phyloP scores from a whole-genome alignment of 1,140 invertebrate species.

The Oedothorax gibbosus region DNA sequence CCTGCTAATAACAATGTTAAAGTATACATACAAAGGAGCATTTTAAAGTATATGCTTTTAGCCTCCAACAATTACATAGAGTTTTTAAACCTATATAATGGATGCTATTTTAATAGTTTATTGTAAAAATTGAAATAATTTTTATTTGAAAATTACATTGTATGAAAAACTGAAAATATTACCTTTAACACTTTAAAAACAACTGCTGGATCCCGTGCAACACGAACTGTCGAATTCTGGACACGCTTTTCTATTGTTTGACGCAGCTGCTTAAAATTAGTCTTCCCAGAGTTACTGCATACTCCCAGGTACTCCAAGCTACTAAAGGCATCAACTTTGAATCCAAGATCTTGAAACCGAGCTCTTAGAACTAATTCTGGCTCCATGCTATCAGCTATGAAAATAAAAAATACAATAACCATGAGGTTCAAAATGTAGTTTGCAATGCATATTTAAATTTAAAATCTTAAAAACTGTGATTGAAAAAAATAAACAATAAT shows the following conservation, averaged over 20 bases:
- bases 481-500: no score
- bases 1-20: no score
- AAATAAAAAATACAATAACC: slow-evolving; percentile 19
- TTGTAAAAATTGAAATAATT: no score
- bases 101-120: no score
- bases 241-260: slow-evolving; percentile 73
- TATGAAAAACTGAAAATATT: slow-evolving; percentile 30
- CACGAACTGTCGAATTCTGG: slow-evolving; percentile 77
- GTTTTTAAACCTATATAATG: no score
- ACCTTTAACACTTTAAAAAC: slow-evolving; percentile 78
- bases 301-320: slow-evolving; percentile 80
- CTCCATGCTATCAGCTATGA: slow-evolving; percentile 72
- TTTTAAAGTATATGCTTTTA: no score
- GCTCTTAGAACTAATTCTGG: slow-evolving; percentile 77
- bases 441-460: no score
- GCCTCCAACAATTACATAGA: no score
- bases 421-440: no score
- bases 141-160: no score
- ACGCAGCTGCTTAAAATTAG: slow-evolving; percentile 73
- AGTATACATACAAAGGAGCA: no score
- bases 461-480: no score
- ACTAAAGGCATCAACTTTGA: slow-evolving; percentile 79
- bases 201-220: slow-evolving; percentile 75
- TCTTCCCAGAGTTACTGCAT: slow-evolving; percentile 71
- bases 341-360: slow-evolving; percentile 75